Evolutionary conservation across 2,888 invertebrate genomes (phyloP), one percentile per base, ranked within the genome.

Genomic region (Agrochola litura): DNA sequence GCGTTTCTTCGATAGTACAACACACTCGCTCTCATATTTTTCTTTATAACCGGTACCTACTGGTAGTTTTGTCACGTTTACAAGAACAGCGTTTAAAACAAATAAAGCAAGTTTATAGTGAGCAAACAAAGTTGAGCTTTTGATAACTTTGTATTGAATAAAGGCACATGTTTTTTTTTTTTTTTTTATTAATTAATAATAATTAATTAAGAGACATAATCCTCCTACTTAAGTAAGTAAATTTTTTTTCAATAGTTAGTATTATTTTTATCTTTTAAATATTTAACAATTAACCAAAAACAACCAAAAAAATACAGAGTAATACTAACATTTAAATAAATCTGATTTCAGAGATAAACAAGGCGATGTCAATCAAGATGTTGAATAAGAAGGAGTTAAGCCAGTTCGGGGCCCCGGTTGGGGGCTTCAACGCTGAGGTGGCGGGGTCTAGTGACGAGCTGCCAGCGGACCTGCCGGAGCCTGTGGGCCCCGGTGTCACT

Each of bases 271-370:
- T 43, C 9, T 16, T 46, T n/a, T 1, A 25, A 6, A 30, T 46
- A 49, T 49, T 16, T 0, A 22, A 46, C 19, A 68, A 41, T 2
- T 19, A 12, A 71, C 19, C 5, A 8, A 56, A 30, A 43, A 14
- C 6, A 0, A 9, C 6, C 2, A 10, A 25, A 49, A 14, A 16
- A 37, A 30, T 2, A 37, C 3, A 2, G 12, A 37, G 22, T 19
- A 19, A 37, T 54, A 58, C 43, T 76, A 60, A 76, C 12, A 52
- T 46, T 67, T 19, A 8, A 25, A 60, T 19, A 14, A 61, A 65
- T 52, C 16, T 79, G 30, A 37, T 81, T 81, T n/a, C 67, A 81
- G 81, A 78, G 6, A 63, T 70, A 14, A 61, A 66, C 9, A 70
- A 77, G 9, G 49, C 60, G 16, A 76, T 76, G 41, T 49, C 69